A percentile compares a stretch with the other conserved stretches of the same genome.
phyloP scores from a whole-genome alignment of 2,797 vertebrate genomes.

The Enteromius thamalakanensis region DNA sequence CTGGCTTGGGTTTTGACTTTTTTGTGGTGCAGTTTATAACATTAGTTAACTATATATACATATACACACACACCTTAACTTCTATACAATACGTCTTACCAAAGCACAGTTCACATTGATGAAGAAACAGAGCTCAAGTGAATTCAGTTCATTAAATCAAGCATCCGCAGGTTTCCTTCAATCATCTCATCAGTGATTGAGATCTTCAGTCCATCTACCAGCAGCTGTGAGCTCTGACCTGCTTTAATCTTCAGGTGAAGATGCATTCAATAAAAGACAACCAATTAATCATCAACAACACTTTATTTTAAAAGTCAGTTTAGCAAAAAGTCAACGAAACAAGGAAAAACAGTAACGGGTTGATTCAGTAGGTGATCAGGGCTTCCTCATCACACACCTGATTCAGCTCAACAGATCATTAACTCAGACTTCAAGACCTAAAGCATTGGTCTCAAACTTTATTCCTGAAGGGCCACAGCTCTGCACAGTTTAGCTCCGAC shows the following conservation, averaged over 20 bases:
- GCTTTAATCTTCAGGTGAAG: not conserved
- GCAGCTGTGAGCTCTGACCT: not conserved
- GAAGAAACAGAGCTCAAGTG: not conserved
- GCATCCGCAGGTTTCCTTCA: slow-evolving; percentile 1
- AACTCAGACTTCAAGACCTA: not conserved
- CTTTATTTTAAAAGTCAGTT: slow-evolving; percentile 35
- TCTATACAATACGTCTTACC: not conserved
- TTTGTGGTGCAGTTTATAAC: not conserved
- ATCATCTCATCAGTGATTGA: slow-evolving; percentile 25
- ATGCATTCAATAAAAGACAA: not conserved
- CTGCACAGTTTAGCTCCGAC: too few species aligned
- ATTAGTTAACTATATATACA: not conserved
- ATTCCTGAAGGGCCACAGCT: too few species aligned
- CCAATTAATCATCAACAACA: not conserved
- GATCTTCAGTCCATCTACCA: not conserved
- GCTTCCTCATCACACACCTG: not conserved
- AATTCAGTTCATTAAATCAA: not conserved
- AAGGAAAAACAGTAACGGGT: not conserved
- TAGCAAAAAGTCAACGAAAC: slow-evolving; percentile 16
- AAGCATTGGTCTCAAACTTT: too few species aligned
- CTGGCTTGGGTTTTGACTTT: too few species aligned
- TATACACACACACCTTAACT: too few species aligned
- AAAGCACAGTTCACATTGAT: not conserved
- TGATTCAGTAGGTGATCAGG: not conserved
- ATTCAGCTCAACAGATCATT: not conserved